Evolutionary conservation across 2,888 invertebrate species (phyloP), one percentile per base, ranked within the genome.

Genomic region (Criorhina ranunculi): DNA sequence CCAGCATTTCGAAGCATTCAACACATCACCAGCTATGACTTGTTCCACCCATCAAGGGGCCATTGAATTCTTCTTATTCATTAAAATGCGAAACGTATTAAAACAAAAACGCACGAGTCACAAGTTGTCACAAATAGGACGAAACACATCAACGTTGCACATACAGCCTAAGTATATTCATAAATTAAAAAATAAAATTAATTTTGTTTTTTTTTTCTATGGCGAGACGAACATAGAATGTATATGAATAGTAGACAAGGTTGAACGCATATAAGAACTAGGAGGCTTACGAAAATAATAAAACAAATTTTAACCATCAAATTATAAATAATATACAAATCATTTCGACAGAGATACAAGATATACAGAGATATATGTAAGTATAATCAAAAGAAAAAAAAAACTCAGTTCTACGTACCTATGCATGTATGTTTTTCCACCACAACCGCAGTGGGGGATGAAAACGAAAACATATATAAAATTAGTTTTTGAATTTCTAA

Each of bases 401-500:
- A 59, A 11, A n/a, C 59, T 40, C 9, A 5, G 24, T 57, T 19
- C 7, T 57, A 57, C 19, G 57, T 57, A 37, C 24, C n/a, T n/a
- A n/a, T n/a, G n/a, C n/a, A n/a, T n/a, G n/a, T n/a, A n/a, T n/a
- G 24, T 24, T 3, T 8, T 42, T 59, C 35, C 31, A 31, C 11
- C 33, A 55, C 59, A 59, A 59, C 60, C 64, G 12, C 64, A 35
- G 64, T 49, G 35, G 64, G 46, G 64, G 64, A 64, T 64, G 49
- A 49, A 64, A 64, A 46, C 19, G 35, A 64, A 49, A 46, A 64
- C 46, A 37, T 55, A 42, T 19, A 59, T 46, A 59, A 70, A 70
- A 70, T 70, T 70, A 70, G 70, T 70, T 70, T 70, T 59, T 70
- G 70, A 70, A 70, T 70, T 70, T 70, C 70, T 70, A 59, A 70